These are phyloP conservation scores for Euleptes europaea DNA, from an alignment of 2,113 vertebrate species.

Conservation along the genomic window DNA sequence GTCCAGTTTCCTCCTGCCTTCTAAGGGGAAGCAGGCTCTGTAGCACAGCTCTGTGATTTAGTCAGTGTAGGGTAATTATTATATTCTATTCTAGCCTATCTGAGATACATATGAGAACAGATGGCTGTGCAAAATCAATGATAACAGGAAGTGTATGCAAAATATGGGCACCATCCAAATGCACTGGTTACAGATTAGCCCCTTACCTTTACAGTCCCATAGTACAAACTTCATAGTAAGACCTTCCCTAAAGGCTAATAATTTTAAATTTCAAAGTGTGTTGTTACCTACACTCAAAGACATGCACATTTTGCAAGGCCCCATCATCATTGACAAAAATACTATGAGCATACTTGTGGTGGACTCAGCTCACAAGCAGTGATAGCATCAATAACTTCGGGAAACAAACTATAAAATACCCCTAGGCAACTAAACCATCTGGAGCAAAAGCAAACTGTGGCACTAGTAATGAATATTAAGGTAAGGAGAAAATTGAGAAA, in stretches of 20 bases:
- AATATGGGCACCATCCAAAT: not conserved
- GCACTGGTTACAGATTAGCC: not conserved
- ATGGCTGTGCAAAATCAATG: not conserved
- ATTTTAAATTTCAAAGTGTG: not conserved
- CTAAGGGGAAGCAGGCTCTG: no score
- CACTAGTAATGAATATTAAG: not conserved
- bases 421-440: not conserved
- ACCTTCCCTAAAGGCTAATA: not conserved
- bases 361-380: not conserved
- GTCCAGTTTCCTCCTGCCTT: no score
- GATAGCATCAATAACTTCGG: not conserved
- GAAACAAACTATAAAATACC: not conserved
- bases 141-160: not conserved
- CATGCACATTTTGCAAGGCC: not conserved
- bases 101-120: slow-evolving; percentile 2
- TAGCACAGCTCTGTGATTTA: no score
- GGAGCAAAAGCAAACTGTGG: not conserved
- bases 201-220: not conserved
- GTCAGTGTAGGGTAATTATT: no score
- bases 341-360: not conserved
- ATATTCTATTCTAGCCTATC: no score
- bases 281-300: not conserved
- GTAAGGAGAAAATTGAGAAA: not conserved
- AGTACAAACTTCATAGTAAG: not conserved
- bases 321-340: not conserved